Evolutionary conservation across 2,888 invertebrate species (phyloP).

Genomic region (Teinopalpus imperialis): DNA sequence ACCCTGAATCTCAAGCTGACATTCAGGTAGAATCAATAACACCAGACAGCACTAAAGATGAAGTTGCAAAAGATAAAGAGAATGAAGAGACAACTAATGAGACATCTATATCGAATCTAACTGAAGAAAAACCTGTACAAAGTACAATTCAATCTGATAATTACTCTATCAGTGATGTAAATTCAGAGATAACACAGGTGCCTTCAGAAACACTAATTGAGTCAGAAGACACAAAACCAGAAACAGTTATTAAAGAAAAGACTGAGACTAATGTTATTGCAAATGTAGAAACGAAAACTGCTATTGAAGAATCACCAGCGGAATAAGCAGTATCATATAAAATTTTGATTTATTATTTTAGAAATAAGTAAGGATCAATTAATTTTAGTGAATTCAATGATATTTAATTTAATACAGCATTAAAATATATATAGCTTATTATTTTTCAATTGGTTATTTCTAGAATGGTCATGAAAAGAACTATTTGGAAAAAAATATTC

Average conservation of each 20-base stretch:
- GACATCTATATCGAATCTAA: neutral
- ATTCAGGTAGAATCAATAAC: constrained; percentile 31
- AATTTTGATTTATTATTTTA: constrained; percentile 17
- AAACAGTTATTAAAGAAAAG: constrained; percentile 25
- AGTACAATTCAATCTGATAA: constrained; percentile 56
- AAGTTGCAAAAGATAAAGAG: constrained; percentile 34
- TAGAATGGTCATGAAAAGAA: no score
- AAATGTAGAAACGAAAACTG: constrained; percentile 26
- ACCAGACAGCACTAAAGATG: constrained; percentile 33
- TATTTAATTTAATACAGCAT: constrained; percentile 1
- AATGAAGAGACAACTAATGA: constrained; percentile 19
- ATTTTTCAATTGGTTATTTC: no score
- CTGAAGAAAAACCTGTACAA: constrained; percentile 33
- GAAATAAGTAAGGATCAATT: constrained; percentile 11
- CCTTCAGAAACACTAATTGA: constrained; percentile 34
- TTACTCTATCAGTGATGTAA: constrained; percentile 70
- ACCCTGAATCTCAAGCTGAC: constrained; percentile 26
- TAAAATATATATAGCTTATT: no score
- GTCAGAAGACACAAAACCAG: constrained; percentile 27
- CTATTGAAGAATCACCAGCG: constrained; percentile 21
- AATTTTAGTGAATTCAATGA: constrained; percentile 4
- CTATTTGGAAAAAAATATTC: no score
- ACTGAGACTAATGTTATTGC: constrained; percentile 28
- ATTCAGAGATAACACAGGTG: constrained; percentile 54
- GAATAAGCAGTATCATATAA: constrained; percentile 13